Evolutionary conservation across 2,888 invertebrate species (phyloP).

Genomic region (Zaprionus obscuricornis): DNA sequence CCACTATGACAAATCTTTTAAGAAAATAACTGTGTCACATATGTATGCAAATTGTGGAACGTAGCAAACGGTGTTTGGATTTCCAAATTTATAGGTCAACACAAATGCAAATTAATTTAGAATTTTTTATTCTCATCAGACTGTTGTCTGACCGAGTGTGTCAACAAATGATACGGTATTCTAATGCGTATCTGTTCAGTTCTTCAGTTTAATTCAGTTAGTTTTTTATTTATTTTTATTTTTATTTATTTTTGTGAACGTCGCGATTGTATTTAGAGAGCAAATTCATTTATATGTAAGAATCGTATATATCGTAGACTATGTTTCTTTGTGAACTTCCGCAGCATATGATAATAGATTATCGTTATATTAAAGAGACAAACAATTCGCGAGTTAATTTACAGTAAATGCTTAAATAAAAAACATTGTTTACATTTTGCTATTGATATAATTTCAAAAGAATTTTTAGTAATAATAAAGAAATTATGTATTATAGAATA

Average conservation of each 20-base stretch:
- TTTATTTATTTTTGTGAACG: not conserved
- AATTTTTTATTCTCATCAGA: slow-evolving; percentile 31
- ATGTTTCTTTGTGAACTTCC: no score
- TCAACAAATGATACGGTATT: slow-evolving; percentile 28
- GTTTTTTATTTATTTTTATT: not conserved
- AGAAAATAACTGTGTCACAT: slow-evolving; percentile 29
- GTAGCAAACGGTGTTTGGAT: slow-evolving; percentile 56
- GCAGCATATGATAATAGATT: no score
- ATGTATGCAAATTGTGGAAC: slow-evolving; percentile 43
- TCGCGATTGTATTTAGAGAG: no score
- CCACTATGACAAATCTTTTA: slow-evolving; percentile 16
- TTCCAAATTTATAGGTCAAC: slow-evolving; percentile 63
- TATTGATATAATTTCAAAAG: no score
- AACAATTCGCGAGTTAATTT: no score
- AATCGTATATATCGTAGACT: no score
- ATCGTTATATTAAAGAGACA: no score
- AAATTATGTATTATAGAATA: no score
- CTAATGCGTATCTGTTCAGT: slow-evolving; percentile 10
- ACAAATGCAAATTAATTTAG: slow-evolving; percentile 57
- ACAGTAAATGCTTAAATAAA: no score
- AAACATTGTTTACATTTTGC: no score
- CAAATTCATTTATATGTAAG: no score
- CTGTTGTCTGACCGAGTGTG: slow-evolving; percentile 7
- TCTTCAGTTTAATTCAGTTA: not conserved
- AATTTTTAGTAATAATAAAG: no score